Conservation (phyloP, 30 jellyfish, hydroid and myxozoan genomes). For the Pseudorhiza aurosa region DNA sequence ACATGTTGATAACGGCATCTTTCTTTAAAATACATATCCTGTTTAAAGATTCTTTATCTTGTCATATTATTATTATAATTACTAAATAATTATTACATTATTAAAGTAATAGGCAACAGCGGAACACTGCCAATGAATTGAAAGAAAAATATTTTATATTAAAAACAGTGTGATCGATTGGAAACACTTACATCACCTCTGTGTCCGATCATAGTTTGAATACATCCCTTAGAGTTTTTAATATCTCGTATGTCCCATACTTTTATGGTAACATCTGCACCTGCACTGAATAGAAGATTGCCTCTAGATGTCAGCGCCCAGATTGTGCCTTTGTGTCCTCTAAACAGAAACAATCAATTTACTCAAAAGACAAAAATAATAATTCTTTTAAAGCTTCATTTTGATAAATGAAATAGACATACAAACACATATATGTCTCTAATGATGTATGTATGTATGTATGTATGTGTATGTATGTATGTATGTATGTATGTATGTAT, state of each 20-base stretch:
- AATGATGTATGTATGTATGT: neutral
- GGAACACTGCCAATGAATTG: no score
- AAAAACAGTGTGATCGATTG: no score
- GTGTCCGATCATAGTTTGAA: constrained; percentile 87
- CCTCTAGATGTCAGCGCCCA: constrained; percentile 94
- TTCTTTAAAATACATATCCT: no score
- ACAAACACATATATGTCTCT: neutral
- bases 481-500: neutral
- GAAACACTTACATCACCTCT: constrained; percentile 89
- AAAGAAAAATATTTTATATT: no score
- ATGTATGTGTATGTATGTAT: neutral
- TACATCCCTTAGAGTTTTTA: constrained; percentile 96
- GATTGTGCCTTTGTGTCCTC: constrained; percentile 96
- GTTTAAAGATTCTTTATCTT: no score
- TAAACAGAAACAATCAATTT: neutral
- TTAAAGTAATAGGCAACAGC: no score
- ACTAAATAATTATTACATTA: no score
- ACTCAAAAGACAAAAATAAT: neutral
- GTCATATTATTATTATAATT: no score
- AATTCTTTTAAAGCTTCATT: no score
- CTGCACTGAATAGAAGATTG: constrained; percentile 88
- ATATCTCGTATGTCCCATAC: constrained; percentile 97
- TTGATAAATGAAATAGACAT: neutral
- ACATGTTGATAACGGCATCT: no score
- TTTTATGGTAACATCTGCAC: constrained; percentile 86